Evolutionary conservation across 2,888 invertebrate species (phyloP), one percentile per base, ranked within the genome.

Genomic region (Colletes collaris): DNA sequence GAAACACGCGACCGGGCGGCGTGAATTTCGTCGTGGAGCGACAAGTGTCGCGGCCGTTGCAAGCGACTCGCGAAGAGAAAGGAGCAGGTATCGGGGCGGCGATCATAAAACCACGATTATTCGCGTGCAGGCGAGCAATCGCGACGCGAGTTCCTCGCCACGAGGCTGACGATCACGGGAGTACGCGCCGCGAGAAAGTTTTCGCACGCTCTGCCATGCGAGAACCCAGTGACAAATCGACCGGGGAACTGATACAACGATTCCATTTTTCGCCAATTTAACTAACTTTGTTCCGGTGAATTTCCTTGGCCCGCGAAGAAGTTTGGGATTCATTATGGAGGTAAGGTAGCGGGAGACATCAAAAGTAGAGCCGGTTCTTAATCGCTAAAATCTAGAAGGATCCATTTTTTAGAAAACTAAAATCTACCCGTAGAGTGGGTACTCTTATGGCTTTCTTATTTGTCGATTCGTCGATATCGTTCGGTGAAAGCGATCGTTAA

Each of bases 71-170:
- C 70, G 79, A 79, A 82, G 87, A 87, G 87, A 87, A 87, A 87
- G 87, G 88, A 76, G 37, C 62, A 63, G 79, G 75, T 69, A 85
- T 80, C 84, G 77, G 69, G 60, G 64, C 66, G 76, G 81, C 74
- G 82, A 83, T 86, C 86, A 70, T 75, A 80, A 76, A 81, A 60
- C 72, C 76, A 67, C 69, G 82, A 86, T 88, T 88, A 89, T 83
- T 88, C 88, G 85, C 82, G 81, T 76, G 83, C 80, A 80, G 81
- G 79, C 74, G 76, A 73, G 68, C 76, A 81, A 81, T 67, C 85
- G 82, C 75, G 75, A 81, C 84, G 87, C 75, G 65, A 79, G 85
- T 73, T 68, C 46, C 63, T 63, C 73, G 69, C 63, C 11, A 49
- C 73, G 66, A 52, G 46, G 46, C 62, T 55, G n/a, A 5, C 53